These are phyloP conservation scores for Tretioscincus oriximinensis DNA, from an alignment of 2,113 vertebrate genomes.

Conservation along the genomic window DNA sequence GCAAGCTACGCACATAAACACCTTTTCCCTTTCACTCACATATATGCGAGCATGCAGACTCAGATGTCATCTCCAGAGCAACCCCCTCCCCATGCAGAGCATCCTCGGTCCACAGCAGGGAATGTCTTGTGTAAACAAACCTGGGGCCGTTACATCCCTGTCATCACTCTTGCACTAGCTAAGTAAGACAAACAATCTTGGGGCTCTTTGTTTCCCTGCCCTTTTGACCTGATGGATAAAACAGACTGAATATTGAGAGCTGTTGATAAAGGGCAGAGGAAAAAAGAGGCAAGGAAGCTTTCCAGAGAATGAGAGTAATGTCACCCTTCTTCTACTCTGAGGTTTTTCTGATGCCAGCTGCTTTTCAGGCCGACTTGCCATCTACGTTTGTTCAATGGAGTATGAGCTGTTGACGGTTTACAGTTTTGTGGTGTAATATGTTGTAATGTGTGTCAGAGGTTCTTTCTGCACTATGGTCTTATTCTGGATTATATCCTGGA, in stretches of 20 bases:
- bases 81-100: background rate
- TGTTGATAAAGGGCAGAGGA: background rate
- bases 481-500: no score
- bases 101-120: background rate
- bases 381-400: background rate
- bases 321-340: background rate
- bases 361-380: background rate
- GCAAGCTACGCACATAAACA: background rate
- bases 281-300: background rate
- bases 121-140: constrained; percentile 1
- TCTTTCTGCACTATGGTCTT: background rate
- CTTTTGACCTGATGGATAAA: constrained; percentile 20
- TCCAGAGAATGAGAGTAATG: background rate
- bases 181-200: constrained; percentile 22
- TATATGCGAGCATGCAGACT: background rate
- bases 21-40: background rate
- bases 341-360: background rate
- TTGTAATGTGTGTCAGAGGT: no score
- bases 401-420: background rate
- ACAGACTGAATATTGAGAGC: background rate
- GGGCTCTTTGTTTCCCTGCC: constrained; percentile 13
- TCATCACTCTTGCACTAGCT: constrained; percentile 20
- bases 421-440: background rate
- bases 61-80: background rate
- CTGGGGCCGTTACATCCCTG: background rate